These are phyloP conservation scores for Lasius platythorax DNA, from an alignment of 2,888 invertebrate genomes.

Conservation along the genomic window DNA sequence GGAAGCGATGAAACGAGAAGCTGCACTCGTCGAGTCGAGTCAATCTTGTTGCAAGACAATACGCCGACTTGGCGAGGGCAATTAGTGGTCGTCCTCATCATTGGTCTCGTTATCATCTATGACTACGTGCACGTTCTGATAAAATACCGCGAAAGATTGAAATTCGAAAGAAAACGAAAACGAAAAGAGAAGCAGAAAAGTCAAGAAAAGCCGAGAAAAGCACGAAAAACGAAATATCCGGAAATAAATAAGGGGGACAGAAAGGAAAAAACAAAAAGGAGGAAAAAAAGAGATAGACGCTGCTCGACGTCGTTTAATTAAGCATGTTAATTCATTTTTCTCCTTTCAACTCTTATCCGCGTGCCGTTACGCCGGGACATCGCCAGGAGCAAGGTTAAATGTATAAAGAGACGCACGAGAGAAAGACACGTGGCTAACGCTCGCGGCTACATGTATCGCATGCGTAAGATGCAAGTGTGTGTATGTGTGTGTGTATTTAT, in stretches of 20 bases:
- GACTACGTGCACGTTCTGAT: neutral
- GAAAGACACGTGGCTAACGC: conserved; percentile 53
- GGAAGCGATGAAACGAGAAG: neutral
- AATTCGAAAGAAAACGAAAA: neutral
- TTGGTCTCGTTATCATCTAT: conserved; percentile 16
- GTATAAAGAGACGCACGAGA: conserved; percentile 32
- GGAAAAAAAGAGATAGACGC: neutral
- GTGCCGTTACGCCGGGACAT: conserved; percentile 38
- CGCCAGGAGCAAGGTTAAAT: conserved; percentile 66
- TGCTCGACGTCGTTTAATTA: conserved; percentile 51
- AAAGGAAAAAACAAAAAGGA: neutral
- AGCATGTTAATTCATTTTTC: conserved; percentile 57
- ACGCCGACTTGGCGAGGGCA: conserved; percentile 44
- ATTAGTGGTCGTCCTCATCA: conserved; percentile 34
- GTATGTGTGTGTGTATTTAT: conserved; percentile 1
- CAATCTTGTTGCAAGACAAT: conserved; percentile 33
- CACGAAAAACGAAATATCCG: neutral
- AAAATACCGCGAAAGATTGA: neutral
- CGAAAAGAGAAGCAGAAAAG: neutral
- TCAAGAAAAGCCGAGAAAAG: neutral
- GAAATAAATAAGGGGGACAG: neutral
- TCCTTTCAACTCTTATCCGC: conserved; percentile 35
- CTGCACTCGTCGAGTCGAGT: conserved; percentile 32
- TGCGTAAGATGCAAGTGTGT: conserved; percentile 18
- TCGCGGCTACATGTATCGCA: conserved; percentile 37